Conservation (phyloP, 2,888 invertebrate species). For the Pollenia labialis region DNA sequence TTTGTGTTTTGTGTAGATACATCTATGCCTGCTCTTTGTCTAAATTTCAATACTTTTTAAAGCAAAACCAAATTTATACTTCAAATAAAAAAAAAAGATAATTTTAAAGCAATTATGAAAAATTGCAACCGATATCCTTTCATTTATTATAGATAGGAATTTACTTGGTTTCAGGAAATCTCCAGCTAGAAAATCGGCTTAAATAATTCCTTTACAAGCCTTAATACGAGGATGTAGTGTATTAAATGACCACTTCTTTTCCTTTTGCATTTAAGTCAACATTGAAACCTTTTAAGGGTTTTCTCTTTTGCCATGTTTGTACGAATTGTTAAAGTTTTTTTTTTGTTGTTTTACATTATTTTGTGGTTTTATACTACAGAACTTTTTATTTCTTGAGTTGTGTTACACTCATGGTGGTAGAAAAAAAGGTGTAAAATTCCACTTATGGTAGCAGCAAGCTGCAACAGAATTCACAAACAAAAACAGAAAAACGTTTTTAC, state of each 20-base stretch:
- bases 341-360: conserved; percentile 11
- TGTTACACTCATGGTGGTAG: conserved; percentile 60
- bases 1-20: conserved; percentile 1
- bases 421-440: conserved; percentile 73
- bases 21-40: neutral
- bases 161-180: neutral
- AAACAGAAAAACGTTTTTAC: neutral
- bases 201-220: conserved; percentile 13
- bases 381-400: conserved; percentile 44
- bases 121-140: too few relatives aligned
- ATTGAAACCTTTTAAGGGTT: conserved; percentile 72
- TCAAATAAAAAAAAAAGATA: too few relatives aligned
- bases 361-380: conserved; percentile 66
- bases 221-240: conserved; percentile 50
- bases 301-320: conserved; percentile 60
- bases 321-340: conserved; percentile 62
- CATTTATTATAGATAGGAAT: too few relatives aligned
- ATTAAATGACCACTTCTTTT: conserved; percentile 18
- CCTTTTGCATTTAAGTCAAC: conserved; percentile 60
- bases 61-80: neutral
- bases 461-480: conserved; percentile 46
- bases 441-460: conserved; percentile 67
- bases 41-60: neutral
- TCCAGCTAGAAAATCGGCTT: neutral
- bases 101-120: too few relatives aligned